A percentile compares a stretch with the other conserved stretches of the same genome.
Conservation (phyloP, 1,140 invertebrate species). For the Sarcophaga peregrina region DNA sequence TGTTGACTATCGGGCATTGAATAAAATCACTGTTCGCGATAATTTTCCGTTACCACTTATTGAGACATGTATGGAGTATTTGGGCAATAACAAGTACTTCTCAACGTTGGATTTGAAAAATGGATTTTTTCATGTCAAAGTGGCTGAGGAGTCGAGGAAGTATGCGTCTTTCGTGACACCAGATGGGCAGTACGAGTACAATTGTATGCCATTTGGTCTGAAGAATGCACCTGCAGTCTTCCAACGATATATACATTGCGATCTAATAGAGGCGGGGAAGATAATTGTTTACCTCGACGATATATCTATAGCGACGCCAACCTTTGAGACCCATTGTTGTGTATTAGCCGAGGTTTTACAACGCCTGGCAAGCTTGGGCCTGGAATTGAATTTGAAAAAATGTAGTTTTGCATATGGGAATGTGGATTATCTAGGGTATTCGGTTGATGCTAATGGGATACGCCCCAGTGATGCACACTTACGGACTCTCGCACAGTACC, state of each 20-base stretch:
- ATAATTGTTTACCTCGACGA: not conserved
- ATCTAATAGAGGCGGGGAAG: not conserved
- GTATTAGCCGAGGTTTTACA: too few relatives aligned
- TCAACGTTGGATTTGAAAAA: not conserved
- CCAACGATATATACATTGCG: not conserved
- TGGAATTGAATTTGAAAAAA: not conserved
- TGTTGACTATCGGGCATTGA: slow-evolving; percentile 53
- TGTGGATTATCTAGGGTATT: slow-evolving; percentile 24
- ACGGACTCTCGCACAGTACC: too few relatives aligned
- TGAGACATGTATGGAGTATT: not conserved
- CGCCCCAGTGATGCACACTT: too few relatives aligned
- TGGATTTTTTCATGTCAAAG: slow-evolving; percentile 27
- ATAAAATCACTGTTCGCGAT: slow-evolving; percentile 48
- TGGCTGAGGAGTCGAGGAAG: too few relatives aligned
- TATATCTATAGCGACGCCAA: not conserved
- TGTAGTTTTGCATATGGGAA: slow-evolving; percentile 24
- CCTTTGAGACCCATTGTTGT: too few relatives aligned
- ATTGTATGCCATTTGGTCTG: not conserved
- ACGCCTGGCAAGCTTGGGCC: too few relatives aligned
- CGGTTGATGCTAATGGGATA: not conserved
- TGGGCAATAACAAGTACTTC: not conserved
- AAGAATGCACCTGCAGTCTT: not conserved
- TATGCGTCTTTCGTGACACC: not conserved
- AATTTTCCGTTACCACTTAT: not conserved
- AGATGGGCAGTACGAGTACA: not conserved